Evolutionary conservation across 2,113 vertebrate species (phyloP).

Genomic region (Plectropomus leopardus): DNA sequence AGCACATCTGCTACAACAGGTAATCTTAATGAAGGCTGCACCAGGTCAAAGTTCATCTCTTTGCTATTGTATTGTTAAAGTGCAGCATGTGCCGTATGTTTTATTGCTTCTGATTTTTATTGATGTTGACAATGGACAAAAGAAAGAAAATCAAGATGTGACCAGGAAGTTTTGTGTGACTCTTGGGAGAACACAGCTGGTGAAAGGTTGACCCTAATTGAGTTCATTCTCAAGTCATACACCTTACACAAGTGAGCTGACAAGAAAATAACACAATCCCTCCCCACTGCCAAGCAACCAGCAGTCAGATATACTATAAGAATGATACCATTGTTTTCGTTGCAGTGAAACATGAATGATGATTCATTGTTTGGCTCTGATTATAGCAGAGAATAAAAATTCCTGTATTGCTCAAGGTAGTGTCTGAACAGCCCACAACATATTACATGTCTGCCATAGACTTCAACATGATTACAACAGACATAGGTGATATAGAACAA

Average conservation of each 20-base stretch:
- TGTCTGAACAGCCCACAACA: not conserved
- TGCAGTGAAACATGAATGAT: not conserved
- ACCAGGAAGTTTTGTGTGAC: slow-evolving; percentile 13
- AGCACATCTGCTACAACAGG: not conserved
- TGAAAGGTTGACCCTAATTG: slow-evolving; percentile 28
- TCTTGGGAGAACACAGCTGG: not conserved
- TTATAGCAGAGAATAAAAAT: not conserved
- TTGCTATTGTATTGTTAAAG: not conserved
- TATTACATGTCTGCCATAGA: not conserved
- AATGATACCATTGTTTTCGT: slow-evolving; percentile 18
- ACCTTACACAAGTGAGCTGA: not conserved
- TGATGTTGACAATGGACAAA: not conserved
- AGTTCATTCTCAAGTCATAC: not conserved
- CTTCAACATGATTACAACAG: slow-evolving; percentile 4
- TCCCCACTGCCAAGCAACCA: slow-evolving; percentile 8
- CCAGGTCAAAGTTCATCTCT: not conserved
- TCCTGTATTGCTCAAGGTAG: not conserved
- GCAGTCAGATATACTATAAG: slow-evolving; percentile 9
- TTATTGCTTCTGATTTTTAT: slow-evolving; percentile 21
- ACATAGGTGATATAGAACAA: slow-evolving; percentile 15
- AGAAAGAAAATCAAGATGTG: slow-evolving; percentile 13
- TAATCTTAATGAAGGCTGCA: not conserved
- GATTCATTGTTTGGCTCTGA: slow-evolving; percentile 46
- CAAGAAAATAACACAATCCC: not conserved
- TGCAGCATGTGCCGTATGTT: not conserved